A percentile compares a stretch with the other conserved stretches of the same genome.
Conservation (phyloP, 2,113 vertebrate genomes). For the Psephotus haematonotus region DNA sequence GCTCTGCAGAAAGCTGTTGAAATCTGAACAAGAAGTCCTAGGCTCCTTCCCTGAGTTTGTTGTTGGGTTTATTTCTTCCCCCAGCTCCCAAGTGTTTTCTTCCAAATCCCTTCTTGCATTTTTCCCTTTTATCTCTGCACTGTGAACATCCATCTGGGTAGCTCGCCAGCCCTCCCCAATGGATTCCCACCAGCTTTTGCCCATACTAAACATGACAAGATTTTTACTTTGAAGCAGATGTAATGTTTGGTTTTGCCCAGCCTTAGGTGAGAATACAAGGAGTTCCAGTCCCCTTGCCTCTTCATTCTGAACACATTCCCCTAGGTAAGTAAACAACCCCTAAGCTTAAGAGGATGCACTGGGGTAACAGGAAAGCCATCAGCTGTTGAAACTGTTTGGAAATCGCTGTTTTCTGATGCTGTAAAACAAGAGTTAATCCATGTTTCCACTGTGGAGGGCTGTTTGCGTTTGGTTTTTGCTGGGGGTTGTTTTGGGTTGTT, state of each 20-base stretch:
- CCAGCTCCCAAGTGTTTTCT: background rate
- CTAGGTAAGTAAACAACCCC: background rate
- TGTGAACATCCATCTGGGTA: background rate
- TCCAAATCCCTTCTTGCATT: background rate
- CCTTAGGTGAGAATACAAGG: background rate
- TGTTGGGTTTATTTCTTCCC: background rate
- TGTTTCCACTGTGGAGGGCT: conserved; percentile 29
- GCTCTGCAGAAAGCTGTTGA: background rate
- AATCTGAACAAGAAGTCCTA: background rate
- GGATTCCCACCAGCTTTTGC: rapidly evolving
- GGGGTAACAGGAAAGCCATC: background rate
- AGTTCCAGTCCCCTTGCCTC: background rate
- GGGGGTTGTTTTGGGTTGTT: background rate
- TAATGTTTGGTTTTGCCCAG: background rate
- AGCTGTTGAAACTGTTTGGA: background rate
- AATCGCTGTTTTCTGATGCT: background rate
- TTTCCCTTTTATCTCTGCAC: background rate
- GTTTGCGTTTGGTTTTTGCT: background rate
- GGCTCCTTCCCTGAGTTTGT: background rate
- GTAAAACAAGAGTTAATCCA: conserved; percentile 50
- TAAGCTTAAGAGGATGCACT: background rate
- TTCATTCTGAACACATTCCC: background rate
- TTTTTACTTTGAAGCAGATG: background rate
- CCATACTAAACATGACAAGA: background rate
- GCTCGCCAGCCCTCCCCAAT: background rate